Conservation (phyloP, 2,888 invertebrate species). For the Autographa gamma region DNA sequence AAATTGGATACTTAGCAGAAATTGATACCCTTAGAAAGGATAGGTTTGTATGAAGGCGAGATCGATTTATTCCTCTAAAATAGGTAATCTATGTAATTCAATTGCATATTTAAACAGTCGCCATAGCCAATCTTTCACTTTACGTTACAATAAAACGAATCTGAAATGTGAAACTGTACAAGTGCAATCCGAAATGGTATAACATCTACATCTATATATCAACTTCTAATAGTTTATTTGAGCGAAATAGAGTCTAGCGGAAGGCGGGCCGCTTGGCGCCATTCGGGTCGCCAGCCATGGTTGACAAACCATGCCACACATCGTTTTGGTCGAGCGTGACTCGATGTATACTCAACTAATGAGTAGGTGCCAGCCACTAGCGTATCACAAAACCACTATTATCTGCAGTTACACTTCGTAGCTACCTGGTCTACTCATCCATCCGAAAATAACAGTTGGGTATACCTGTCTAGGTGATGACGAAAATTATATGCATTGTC, state of each 20-base stretch:
- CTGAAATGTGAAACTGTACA: no score
- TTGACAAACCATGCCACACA: constrained; percentile 46
- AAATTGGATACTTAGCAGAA: no score
- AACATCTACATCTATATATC: background rate
- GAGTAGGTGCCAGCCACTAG: background rate
- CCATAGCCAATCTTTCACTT: no score
- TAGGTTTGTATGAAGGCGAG: no score
- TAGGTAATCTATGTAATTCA: no score
- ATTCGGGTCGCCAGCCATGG: constrained; percentile 39
- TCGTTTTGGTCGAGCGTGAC: constrained; percentile 51
- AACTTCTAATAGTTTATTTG: constrained; percentile 36
- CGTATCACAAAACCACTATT: constrained; percentile 9
- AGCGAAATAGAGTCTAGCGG: constrained; percentile 43
- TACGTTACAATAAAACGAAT: no score
- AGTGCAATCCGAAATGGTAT: background rate
- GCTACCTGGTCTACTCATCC: constrained; percentile 4
- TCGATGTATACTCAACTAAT: constrained; percentile 37
- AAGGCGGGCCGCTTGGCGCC: constrained; percentile 40
- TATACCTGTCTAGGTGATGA: background rate
- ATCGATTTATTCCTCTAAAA: no score
- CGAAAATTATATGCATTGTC: background rate
- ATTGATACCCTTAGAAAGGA: no score
- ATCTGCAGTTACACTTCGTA: constrained; percentile 24
- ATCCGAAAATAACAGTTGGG: constrained; percentile 7
- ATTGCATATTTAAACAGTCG: no score